Evolutionary conservation across 2,888 invertebrate species (phyloP).

Genomic region (Machimus rusticus): DNA sequence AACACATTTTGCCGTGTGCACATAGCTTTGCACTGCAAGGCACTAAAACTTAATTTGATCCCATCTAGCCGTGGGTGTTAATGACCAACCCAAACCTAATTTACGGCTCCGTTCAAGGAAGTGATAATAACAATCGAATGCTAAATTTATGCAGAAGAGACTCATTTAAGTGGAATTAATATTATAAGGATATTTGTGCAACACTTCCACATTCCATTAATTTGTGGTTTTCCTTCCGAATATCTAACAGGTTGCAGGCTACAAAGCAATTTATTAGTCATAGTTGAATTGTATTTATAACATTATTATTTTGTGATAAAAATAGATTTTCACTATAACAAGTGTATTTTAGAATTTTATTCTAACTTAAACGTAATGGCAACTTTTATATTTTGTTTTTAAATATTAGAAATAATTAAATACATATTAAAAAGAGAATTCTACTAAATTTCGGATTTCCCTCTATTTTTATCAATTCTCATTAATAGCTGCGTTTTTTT

Average conservation of each 20-base stretch:
- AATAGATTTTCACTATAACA: too few species aligned
- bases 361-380: too few species aligned
- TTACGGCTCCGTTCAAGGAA: not conserved
- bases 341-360: too few species aligned
- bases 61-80: not conserved
- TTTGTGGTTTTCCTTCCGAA: not conserved
- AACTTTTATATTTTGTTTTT: too few species aligned
- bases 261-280: not conserved
- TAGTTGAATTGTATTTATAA: not conserved
- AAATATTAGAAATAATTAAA: too few species aligned
- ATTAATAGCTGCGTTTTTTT: too few species aligned
- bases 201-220: not conserved
- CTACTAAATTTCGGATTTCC: too few species aligned
- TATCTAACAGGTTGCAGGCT: not conserved
- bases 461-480: too few species aligned
- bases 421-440: too few species aligned
- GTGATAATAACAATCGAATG: not conserved
- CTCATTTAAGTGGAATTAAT: not conserved
- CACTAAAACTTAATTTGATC: not conserved
- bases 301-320: not conserved
- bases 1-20: not conserved
- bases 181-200: not conserved
- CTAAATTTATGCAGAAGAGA: not conserved
- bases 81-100: not conserved
- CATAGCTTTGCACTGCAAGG: not conserved